Base-by-base conservation (phyloP, 2,797 vertebrate genomes). In the Gorsachius magnificus region DNA sequence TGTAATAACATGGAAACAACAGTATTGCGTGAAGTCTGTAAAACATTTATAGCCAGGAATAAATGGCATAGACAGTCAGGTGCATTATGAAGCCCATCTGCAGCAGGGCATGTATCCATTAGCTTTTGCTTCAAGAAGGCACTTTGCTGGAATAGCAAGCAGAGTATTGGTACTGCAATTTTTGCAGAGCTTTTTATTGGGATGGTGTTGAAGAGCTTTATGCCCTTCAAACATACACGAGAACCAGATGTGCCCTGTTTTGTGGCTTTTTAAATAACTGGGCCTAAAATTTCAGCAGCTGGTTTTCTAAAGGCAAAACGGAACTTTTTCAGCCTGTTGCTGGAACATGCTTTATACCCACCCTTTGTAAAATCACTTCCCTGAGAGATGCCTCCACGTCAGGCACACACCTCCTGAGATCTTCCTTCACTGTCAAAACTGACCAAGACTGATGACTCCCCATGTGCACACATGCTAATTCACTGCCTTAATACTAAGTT, bases 21-120 rank as follows among this genome's bases (percentile, higher is more conserved):
- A 87, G n/a, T 41, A 65, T 22, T 81, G 69, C 3, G 6, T 7
- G 46, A 61, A 80, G 41, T 28, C 81, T 63, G 86, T 76, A 70
- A 80, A 89, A 79, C 56, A 89, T 36, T 92, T 74, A 83, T 21
- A 90, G 57, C 25, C 64, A 71, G 31, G 19, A 61, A 65, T 69
- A 89, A 94, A 54, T 4, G 18, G 10, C 20, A 31, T 9, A 35
- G 57, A 31, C 20, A 19, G 16, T 26, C 76, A 54, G 45, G 35
- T 36, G 46, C 13, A 35, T 58, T 35, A 72, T 8, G 18, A n/a
- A 93, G n/a, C 71, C 46, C 8, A 1, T 31, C 46, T 54, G 53
- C 58, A 66, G 68, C 13, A 26, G 26, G 31, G 66, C 58, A 60
- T 8, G 38, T 2, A 24, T 16, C 75, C 60, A 50, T 58, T 54